Evolutionary conservation across 2,888 invertebrate genomes (phyloP).

Genomic region (Cristatella mucedo): DNA sequence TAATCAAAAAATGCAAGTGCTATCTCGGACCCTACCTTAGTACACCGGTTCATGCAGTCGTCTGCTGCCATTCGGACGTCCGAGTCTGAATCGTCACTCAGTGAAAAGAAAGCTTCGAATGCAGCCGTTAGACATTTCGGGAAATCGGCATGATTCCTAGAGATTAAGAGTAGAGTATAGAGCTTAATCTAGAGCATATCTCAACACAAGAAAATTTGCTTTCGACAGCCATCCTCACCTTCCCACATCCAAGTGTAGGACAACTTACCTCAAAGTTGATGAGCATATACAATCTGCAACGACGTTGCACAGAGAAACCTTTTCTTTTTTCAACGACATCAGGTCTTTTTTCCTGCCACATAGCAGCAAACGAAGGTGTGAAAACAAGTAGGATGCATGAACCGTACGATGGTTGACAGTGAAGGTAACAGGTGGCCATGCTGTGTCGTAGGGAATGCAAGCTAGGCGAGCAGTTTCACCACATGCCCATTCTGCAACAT

Average conservation of each 20-base stretch:
- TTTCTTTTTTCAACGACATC: conserved; percentile 45
- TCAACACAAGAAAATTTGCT: too few relatives aligned
- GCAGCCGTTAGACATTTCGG: conserved; percentile 52
- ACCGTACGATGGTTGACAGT: too few relatives aligned
- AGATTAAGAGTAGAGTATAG: conserved; percentile 11
- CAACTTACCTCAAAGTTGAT: conserved; percentile 45
- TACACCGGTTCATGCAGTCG: conserved; percentile 62
- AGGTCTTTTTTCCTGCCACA: conserved; percentile 46
- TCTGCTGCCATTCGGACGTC: conserved; percentile 64
- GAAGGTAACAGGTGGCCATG: too few relatives aligned
- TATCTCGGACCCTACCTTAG: conserved; percentile 43
- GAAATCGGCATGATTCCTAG: conserved; percentile 35
- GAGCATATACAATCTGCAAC: conserved; percentile 57
- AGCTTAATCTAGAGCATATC: too few relatives aligned
- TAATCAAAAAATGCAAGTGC: not conserved
- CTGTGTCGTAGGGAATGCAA: too few relatives aligned
- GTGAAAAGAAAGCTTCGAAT: conserved; percentile 52
- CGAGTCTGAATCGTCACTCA: conserved; percentile 58
- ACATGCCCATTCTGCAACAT: too few relatives aligned
- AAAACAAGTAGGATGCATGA: too few relatives aligned
- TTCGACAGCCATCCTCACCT: too few relatives aligned
- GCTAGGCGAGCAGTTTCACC: too few relatives aligned
- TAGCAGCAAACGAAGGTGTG: too few relatives aligned
- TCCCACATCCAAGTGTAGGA: too few relatives aligned
- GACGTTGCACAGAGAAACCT: conserved; percentile 53